Percentiles rank a stretch among this genome's conserved stretches.
These are phyloP conservation scores for Lacerta viridis DNA, from an alignment of 2,797 vertebrate genomes.

Conservation along the genomic window DNA sequence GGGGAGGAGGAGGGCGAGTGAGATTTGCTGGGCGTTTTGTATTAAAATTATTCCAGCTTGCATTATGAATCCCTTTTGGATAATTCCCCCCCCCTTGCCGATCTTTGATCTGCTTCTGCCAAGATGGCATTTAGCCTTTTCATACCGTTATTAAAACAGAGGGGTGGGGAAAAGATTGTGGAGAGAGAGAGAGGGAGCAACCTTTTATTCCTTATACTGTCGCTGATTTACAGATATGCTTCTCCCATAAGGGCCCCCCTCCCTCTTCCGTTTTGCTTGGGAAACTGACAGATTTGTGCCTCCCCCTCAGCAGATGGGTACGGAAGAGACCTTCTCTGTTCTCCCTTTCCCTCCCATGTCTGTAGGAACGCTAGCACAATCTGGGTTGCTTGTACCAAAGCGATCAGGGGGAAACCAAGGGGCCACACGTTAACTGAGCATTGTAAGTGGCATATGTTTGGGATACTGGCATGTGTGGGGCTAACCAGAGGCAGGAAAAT, in stretches of 20 bases:
- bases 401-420: not conserved
- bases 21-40: slow-evolving; percentile 80
- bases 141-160: slow-evolving; percentile 43
- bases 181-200: not conserved
- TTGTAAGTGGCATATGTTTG: too few species aligned
- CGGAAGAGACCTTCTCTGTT: not conserved
- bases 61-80: slow-evolving; percentile 75
- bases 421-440: too few species aligned
- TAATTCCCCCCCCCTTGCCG: slow-evolving; percentile 75
- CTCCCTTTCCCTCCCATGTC: fast-evolving
- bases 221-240: not conserved
- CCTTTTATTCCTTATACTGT: not conserved
- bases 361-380: not conserved
- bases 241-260: not conserved
- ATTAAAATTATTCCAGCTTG: slow-evolving; percentile 76
- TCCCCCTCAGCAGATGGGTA: not conserved
- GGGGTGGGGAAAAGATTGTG: not conserved
- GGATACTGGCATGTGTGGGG: too few species aligned
- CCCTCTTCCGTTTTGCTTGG: not conserved
- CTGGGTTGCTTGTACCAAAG: not conserved
- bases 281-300: not conserved
- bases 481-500: not conserved
- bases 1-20: not conserved
- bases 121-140: slow-evolving; percentile 62
- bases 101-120: slow-evolving; percentile 52